Percentiles rank a stretch among this genome's conserved stretches.
Evolutionary conservation across 2,888 invertebrate genomes (phyloP).

Genomic region (Rhagonycha fulva): DNA sequence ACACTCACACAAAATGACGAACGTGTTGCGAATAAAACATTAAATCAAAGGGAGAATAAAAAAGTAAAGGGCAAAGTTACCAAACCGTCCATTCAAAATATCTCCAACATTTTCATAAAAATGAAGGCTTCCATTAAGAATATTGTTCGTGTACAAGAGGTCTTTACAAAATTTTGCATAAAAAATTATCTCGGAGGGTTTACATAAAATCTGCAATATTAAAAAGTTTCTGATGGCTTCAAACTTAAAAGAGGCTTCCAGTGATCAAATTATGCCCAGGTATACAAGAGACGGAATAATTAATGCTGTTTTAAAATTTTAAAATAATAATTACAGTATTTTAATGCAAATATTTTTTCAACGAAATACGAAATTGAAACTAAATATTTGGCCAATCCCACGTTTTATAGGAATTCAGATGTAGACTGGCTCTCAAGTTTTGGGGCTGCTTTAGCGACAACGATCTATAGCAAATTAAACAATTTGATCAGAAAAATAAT

Average conservation of each 20-base stretch:
- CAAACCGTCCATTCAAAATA: neutral
- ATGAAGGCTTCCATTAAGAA: neutral
- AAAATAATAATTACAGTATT: neutral
- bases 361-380: neutral
- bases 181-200: neutral
- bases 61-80: slow-evolving; percentile 12
- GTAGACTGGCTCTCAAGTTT: too few relatives aligned
- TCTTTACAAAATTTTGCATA: neutral
- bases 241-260: neutral
- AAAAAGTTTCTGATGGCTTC: neutral
- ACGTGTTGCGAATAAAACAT: slow-evolving; percentile 29
- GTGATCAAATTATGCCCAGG: neutral
- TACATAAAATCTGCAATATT: neutral
- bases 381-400: neutral
- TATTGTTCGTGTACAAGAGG: neutral
- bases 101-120: neutral
- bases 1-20: slow-evolving; percentile 26
- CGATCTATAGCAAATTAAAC: too few relatives aligned
- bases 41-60: slow-evolving; percentile 17
- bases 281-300: neutral
- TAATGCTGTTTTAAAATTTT: neutral
- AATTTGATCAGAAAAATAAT: too few relatives aligned
- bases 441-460: too few relatives aligned
- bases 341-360: neutral
- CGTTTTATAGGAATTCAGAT: neutral